Evolutionary conservation across 2,888 invertebrate genomes (phyloP).

Genomic region (Erannis defoliaria): DNA sequence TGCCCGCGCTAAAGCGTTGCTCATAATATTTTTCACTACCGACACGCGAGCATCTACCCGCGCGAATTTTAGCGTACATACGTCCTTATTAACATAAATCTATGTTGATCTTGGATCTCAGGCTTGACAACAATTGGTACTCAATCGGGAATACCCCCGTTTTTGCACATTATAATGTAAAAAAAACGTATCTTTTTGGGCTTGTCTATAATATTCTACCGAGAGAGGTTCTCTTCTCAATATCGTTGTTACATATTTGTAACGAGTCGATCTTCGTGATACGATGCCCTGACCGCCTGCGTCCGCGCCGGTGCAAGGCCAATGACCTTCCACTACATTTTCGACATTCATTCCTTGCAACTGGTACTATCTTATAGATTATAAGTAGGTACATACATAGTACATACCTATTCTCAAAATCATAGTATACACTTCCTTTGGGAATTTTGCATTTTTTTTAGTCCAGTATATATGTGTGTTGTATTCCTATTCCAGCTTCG

Average conservation of each 20-base stretch:
- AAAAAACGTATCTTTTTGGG: background rate
- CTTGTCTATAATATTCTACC: slow-evolving; percentile 37
- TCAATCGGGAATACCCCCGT: no score
- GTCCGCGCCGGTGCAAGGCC: slow-evolving; percentile 39
- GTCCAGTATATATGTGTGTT: no score
- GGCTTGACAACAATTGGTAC: no score
- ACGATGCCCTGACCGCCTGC: slow-evolving; percentile 39
- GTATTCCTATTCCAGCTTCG: no score
- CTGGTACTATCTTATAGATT: slow-evolving; percentile 19
- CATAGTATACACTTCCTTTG: background rate
- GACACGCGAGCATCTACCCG: no score
- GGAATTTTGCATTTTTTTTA: background rate
- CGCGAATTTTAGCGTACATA: no score
- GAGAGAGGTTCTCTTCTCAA: slow-evolving; percentile 43
- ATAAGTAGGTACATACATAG: background rate
- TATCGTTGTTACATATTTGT: slow-evolving; percentile 52
- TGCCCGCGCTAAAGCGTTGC: no score
- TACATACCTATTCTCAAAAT: background rate
- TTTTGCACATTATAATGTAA: no score
- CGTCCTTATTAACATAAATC: no score
- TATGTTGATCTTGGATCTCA: no score
- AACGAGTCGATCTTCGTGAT: slow-evolving; percentile 48
- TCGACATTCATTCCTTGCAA: slow-evolving; percentile 39
- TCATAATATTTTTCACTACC: no score
- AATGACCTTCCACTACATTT: slow-evolving; percentile 38